Evolutionary conservation across 2,113 vertebrate genomes (phyloP).

Genomic region (Bucco capensis): DNA sequence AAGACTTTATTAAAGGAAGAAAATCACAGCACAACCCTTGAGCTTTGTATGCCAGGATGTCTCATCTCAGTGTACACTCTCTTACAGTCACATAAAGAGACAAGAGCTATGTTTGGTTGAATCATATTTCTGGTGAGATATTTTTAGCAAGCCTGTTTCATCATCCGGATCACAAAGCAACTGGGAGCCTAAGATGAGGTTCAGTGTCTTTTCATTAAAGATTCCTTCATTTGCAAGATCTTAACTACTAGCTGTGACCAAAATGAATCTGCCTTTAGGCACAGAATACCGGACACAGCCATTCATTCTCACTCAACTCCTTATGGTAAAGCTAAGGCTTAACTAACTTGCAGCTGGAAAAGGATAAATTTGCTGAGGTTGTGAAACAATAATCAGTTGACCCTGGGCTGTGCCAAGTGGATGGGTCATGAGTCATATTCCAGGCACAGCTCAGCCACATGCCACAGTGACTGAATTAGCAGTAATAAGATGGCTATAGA

Average conservation of each 20-base stretch:
- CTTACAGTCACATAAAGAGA: conserved; percentile 16
- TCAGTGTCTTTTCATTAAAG: conserved; percentile 27
- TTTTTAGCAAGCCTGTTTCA: conserved; percentile 57
- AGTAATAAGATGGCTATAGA: neutral
- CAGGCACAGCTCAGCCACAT: neutral
- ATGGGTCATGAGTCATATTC: neutral
- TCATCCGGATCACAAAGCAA: neutral
- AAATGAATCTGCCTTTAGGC: neutral
- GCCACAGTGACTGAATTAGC: neutral
- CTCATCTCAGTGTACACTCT: conserved; percentile 1
- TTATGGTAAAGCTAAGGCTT: conserved; percentile 14
- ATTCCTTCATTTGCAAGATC: conserved; percentile 13
- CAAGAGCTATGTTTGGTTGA: neutral
- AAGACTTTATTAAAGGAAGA: conserved; percentile 37
- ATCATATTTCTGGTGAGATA: conserved; percentile 44
- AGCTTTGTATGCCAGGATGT: conserved; percentile 22
- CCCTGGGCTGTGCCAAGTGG: neutral
- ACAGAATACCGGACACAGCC: neutral
- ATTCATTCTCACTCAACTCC: conserved; percentile 1
- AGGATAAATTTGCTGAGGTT: neutral
- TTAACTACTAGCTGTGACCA: conserved; percentile 44
- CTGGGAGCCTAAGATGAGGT: neutral
- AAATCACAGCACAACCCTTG: conserved; percentile 3
- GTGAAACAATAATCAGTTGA: neutral
- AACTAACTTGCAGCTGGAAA: conserved; percentile 31